Percentiles rank a stretch among this genome's conserved stretches.
phyloP scores from a whole-genome alignment of 1,140 invertebrate species.

The Diorhabda elongata region DNA sequence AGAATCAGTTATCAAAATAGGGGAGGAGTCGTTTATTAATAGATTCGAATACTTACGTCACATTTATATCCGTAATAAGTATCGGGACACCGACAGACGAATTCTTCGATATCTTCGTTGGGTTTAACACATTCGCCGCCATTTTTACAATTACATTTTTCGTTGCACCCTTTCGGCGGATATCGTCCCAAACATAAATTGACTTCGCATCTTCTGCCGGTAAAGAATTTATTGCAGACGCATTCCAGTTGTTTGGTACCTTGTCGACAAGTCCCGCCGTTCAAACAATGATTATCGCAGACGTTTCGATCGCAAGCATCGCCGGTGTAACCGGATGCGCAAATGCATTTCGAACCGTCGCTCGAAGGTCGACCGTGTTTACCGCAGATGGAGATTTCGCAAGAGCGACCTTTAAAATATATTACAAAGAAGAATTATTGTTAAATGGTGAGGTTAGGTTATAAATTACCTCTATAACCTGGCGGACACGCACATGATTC shows the following conservation, averaged over 20 bases:
- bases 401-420: slow-evolving; percentile 29
- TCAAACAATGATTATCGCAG: slow-evolving; percentile 55
- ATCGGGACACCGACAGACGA: slow-evolving; percentile 48
- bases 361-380: slow-evolving; percentile 28
- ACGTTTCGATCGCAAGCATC: slow-evolving; percentile 55
- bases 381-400: slow-evolving; percentile 34
- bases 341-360: slow-evolving; percentile 42
- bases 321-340: slow-evolving; percentile 53
- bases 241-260: slow-evolving; percentile 45
- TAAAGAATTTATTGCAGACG: slow-evolving; percentile 47
- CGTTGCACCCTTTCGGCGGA: slow-evolving; percentile 7
- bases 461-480: slow-evolving; percentile 25
- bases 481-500: slow-evolving; percentile 35
- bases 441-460: not conserved
- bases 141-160: slow-evolving; percentile 24
- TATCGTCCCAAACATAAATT: slow-evolving; percentile 31
- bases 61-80: slow-evolving; percentile 54
- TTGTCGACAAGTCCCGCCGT: slow-evolving; percentile 51
- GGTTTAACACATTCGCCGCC: slow-evolving; percentile 23
- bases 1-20: too few species aligned
- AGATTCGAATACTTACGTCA: slow-evolving; percentile 36
- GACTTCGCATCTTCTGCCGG: slow-evolving; percentile 49
- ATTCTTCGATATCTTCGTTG: slow-evolving; percentile 25
- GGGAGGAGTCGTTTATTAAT: too few species aligned
- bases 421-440: not conserved